phyloP scores from a whole-genome alignment of 2,113 vertebrate genomes.

The Notothenia coriiceps region DNA sequence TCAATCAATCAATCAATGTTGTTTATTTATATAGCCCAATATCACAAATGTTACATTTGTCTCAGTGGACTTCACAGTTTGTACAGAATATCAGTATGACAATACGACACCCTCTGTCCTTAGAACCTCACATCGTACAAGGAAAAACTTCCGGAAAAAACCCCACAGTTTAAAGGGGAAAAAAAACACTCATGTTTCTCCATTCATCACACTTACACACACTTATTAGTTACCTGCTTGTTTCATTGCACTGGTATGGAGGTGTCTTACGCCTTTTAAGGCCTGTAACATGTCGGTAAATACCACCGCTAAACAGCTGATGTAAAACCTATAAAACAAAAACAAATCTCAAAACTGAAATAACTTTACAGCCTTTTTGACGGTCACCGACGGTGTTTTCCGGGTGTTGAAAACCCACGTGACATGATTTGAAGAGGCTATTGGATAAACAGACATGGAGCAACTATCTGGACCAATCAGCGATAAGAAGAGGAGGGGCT shows the following conservation, averaged over 20 bases:
- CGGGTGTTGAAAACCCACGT: conserved; percentile 25
- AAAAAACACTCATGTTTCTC: neutral
- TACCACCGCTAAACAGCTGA: neutral
- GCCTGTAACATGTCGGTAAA: conserved; percentile 64
- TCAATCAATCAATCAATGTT: too few species aligned
- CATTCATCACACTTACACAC: too few species aligned
- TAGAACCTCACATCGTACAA: too few species aligned
- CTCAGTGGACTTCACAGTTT: too few species aligned
- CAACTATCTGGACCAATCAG: conserved; percentile 33
- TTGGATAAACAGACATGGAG: conserved; percentile 10
- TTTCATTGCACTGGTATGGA: conserved; percentile 59
- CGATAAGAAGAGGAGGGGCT: conserved; percentile 11
- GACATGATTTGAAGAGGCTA: neutral
- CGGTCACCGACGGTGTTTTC: neutral
- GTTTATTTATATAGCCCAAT: too few species aligned
- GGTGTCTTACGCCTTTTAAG: conserved; percentile 70
- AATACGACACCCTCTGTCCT: too few species aligned
- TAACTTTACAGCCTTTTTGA: rapidly evolving
- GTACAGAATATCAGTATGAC: too few species aligned
- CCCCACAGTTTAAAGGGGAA: too few species aligned
- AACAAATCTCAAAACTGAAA: neutral
- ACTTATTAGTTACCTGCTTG: conserved; percentile 49
- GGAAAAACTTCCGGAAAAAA: too few species aligned
- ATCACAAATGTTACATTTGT: too few species aligned
- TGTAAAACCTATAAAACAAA: neutral